Base-by-base conservation (phyloP, 2,888 invertebrate genomes). In the Tipula vernalis region DNA sequence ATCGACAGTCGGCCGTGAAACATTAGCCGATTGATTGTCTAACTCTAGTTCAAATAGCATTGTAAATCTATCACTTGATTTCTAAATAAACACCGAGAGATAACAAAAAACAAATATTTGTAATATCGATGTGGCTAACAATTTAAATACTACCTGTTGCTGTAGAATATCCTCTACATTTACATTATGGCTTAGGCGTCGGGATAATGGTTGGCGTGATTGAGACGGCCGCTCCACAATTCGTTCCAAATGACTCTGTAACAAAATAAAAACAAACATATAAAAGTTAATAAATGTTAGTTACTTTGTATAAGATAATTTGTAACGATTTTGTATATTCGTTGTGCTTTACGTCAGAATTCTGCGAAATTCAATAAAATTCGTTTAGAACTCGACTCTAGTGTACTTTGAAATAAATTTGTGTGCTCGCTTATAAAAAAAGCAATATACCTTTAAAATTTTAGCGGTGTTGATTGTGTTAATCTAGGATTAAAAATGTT, bases 41-140 rank as follows among this genome's bases (percentile, higher is more conserved):
- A 94, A 94, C 83, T 96, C 95, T 88, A 97, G 92, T 90, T 97
- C 97, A 91, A 97, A 97, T n/a, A 96, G 94, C 39, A 96, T 95
- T 87, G 96, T 96, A 91, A 97, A 97, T 57, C 95, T 93, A 86
- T 94, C 95, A 2, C 91, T 91, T 86, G 91, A 91, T 89, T 91
- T 92, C 88, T 91, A 89, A 86, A 87, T 87, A 87, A 86, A 83
- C 36, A 44, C 2, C 28, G 28, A 28, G 28, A 87, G 86, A 87
- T 42, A 8, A 87, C 41, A 41, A 13, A 47, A 88, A 87, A 86
- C 12, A 57, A 86, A 85, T 41, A 87, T 18, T 86, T 86, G 36
- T 84, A 86, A 83, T 86, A 12, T 18, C 36, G 18, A 44, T n/a
- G 0, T 15, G 42, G 28, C 39, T 57, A n/a, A 51, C 51, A 0